phyloP scores from a whole-genome alignment of 92 coral and sea anemone genomes.

The Zoanthus sociatus region DNA sequence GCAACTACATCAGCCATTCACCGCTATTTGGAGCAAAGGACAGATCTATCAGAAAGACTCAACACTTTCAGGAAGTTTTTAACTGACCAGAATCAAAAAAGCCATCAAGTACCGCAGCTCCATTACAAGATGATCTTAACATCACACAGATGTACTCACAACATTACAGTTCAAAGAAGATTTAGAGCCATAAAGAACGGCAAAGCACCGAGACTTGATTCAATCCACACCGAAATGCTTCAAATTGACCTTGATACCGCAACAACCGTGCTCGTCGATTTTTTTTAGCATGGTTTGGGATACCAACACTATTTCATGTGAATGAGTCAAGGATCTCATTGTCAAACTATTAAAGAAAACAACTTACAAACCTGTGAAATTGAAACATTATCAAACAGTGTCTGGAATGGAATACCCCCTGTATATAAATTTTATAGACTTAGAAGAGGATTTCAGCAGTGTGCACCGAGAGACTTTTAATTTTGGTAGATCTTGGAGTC shows the following conservation, averaged over 20 bases:
- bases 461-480: neutral
- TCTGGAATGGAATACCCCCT: constrained; percentile 39
- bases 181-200: constrained; percentile 12
- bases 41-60: neutral
- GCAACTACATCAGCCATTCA: neutral
- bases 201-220: constrained; percentile 46
- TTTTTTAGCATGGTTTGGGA: neutral
- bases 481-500: neutral
- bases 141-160: neutral
- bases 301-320: neutral
- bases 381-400: constrained; percentile 38
- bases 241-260: neutral
- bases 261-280: neutral
- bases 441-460: neutral
- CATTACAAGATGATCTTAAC: neutral
- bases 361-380: constrained; percentile 26
- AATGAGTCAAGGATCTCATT: constrained; percentile 14
- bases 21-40: neutral
- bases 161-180: constrained; percentile 16
- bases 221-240: constrained; percentile 46
- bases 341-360: neutral
- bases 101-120: neutral
- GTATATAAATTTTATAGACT: no score
- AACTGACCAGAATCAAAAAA: neutral
- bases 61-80: neutral